Evolutionary conservation across 2,113 vertebrate species (phyloP).

Genomic region (Centropus bengalensis): DNA sequence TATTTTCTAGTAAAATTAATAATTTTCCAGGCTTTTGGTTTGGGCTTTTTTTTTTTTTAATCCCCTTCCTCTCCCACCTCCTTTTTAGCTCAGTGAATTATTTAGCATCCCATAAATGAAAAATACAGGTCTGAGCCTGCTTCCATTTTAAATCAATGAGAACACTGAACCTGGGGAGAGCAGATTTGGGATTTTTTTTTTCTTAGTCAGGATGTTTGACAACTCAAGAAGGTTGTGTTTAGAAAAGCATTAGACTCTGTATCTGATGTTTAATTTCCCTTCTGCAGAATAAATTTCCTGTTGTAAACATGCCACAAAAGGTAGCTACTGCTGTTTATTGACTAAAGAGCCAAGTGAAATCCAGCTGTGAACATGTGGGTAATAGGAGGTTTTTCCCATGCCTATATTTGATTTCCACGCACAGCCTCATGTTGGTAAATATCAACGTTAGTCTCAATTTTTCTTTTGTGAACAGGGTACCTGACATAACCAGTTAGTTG

Average conservation of each 20-base stretch:
- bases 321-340: conserved; percentile 69
- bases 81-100: background rate
- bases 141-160: background rate
- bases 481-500: background rate
- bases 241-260: conserved; percentile 20
- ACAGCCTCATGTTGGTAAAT: conserved; percentile 29
- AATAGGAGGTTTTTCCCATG: conserved; percentile 20
- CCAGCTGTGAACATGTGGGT: conserved; percentile 73
- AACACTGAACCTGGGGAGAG: background rate
- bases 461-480: conserved; percentile 29
- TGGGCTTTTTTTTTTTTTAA: background rate
- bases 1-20: background rate
- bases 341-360: conserved; percentile 65
- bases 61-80: background rate
- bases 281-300: conserved; percentile 64
- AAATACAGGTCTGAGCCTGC: background rate
- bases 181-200: background rate
- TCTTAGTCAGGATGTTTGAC: conserved; percentile 12
- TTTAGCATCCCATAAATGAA: background rate
- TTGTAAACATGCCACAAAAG: conserved; percentile 71
- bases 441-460: background rate
- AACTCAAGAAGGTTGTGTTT: background rate
- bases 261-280: conserved; percentile 61
- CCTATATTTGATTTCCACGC: conserved; percentile 25
- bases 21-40: background rate